A percentile compares a stretch with the other conserved stretches of the same genome.
Evolutionary conservation across 35 echinoderm and acorn worm species (phyloP).

Genomic region (Ophioderma brevispina): DNA sequence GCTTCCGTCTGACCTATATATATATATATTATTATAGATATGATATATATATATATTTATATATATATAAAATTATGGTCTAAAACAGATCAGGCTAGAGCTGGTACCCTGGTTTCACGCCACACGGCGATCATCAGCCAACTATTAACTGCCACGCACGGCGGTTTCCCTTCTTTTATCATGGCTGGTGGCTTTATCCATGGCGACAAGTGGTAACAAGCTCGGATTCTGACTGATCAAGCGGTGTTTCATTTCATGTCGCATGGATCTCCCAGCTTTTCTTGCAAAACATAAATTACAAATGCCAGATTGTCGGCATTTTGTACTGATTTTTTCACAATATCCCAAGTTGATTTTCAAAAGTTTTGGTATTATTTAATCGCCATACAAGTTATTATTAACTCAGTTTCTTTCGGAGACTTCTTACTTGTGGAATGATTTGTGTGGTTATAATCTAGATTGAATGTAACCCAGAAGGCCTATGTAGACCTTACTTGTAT

Average conservation of each 20-base stretch:
- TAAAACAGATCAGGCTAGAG: too few relatives aligned
- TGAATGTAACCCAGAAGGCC: slow-evolving; percentile 19
- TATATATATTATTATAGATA: too few relatives aligned
- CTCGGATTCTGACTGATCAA: not conserved
- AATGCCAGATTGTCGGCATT: not conserved
- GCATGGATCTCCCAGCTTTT: slow-evolving; percentile 9
- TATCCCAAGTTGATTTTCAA: not conserved
- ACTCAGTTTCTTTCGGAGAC: slow-evolving; percentile 15
- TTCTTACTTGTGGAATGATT: too few relatives aligned
- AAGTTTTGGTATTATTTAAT: not conserved
- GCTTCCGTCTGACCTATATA: too few relatives aligned
- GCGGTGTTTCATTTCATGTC: not conserved
- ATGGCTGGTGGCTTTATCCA: not conserved
- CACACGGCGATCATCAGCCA: not conserved
- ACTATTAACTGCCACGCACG: not conserved
- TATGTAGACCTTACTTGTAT: not conserved
- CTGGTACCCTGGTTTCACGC: too few relatives aligned
- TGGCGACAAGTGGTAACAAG: not conserved
- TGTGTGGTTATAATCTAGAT: slow-evolving; percentile 7
- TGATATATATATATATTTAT: too few relatives aligned
- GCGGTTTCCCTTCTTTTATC: too few relatives aligned
- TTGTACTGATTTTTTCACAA: not conserved
- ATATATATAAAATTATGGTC: too few relatives aligned
- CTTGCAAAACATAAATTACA: not conserved
- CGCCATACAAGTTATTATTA: not conserved